Conservation (phyloP, 2,797 vertebrate species). For the Leptoclinus maculatus region DNA sequence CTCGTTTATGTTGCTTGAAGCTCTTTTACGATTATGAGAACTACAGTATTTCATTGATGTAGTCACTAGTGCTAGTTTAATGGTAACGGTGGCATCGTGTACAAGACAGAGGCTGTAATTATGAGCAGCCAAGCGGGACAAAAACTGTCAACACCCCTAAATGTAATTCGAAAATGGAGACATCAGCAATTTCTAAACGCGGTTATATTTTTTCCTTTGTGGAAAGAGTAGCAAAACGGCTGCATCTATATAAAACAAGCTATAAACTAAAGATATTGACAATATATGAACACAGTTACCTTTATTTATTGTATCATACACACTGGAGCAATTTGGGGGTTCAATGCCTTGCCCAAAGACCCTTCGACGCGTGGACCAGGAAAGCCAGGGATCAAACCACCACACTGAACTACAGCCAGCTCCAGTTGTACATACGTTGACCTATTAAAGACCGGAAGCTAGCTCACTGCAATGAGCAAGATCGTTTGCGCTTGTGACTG, state of each 20-base stretch:
- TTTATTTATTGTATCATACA: not conserved
- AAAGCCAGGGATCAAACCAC: not conserved
- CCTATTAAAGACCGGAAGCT: not conserved
- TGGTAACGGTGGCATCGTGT: not conserved
- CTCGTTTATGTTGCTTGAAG: not conserved
- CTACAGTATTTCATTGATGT: not conserved
- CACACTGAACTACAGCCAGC: too few relatives aligned
- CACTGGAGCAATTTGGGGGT: not conserved
- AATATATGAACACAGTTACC: not conserved
- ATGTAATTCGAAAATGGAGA: not conserved
- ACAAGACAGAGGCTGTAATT: constrained; percentile 1
- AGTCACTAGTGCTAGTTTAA: constrained; percentile 1
- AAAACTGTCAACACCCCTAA: not conserved
- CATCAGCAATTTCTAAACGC: too few relatives aligned
- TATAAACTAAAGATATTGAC: too few relatives aligned
- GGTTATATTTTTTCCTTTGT: not conserved
- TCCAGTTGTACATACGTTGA: not conserved
- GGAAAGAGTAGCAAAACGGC: not conserved
- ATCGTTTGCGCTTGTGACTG: not conserved
- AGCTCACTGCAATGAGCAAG: not conserved
- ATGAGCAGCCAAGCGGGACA: not conserved
- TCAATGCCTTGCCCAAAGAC: not conserved
- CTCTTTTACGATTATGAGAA: not conserved
- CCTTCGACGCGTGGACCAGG: not conserved
- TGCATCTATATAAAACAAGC: not conserved